Evolutionary conservation across 2,113 vertebrate genomes (phyloP).

Genomic region (Hydropotes inermis): DNA sequence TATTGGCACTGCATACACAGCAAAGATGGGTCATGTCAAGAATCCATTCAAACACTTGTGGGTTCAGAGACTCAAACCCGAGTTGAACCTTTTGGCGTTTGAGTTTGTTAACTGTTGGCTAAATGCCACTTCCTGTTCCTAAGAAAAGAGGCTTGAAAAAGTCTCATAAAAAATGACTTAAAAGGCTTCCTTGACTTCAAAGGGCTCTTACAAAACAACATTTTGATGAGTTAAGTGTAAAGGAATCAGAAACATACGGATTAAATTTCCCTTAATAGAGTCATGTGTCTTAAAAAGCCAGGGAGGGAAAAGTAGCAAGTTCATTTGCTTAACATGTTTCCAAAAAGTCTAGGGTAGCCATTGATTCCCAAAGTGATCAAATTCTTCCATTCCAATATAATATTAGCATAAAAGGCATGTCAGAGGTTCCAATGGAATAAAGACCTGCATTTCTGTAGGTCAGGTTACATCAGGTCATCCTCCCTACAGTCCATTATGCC

Average conservation of each 20-base stretch:
- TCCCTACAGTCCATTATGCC: background rate
- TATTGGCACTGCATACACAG: conserved; percentile 30
- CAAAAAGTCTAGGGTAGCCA: conserved; percentile 1
- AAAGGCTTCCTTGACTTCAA: conserved; percentile 78
- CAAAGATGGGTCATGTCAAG: conserved; percentile 60
- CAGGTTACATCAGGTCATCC: background rate
- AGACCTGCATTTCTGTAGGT: background rate
- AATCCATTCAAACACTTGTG: conserved; percentile 61
- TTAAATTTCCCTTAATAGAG: conserved; percentile 77
- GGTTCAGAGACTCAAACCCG: conserved; percentile 67
- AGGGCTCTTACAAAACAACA: conserved; percentile 76
- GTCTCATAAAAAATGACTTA: conserved; percentile 79
- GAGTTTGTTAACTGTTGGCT: conserved; percentile 74
- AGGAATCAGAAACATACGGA: conserved; percentile 78
- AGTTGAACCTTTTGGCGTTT: conserved; percentile 72
- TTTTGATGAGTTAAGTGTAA: conserved; percentile 80
- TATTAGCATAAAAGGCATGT: background rate
- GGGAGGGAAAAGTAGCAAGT: conserved; percentile 53
- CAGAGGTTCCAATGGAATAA: background rate
- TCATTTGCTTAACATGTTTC: conserved; percentile 49
- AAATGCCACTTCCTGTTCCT: conserved; percentile 77
- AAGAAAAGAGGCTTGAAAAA: conserved; percentile 75
- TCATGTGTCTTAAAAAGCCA: conserved; percentile 66
- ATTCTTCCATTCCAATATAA: background rate
- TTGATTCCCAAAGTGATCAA: conserved; percentile 8